Evolutionary conservation across 2,797 vertebrate genomes (phyloP).

Genomic region (Aulostomus chinensis): DNA sequence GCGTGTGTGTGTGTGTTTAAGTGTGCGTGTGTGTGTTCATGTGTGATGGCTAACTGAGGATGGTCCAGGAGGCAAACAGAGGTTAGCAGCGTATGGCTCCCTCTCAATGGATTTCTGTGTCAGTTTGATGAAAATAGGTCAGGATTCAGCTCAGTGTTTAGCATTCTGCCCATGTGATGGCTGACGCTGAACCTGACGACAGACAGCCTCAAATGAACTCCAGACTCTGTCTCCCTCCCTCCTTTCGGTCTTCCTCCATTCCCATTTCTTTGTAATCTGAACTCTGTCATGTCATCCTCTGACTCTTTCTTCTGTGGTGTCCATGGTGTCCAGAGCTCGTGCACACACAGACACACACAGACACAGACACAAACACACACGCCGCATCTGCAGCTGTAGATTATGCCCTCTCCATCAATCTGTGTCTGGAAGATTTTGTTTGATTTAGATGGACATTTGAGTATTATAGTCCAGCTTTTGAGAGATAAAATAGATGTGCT

Average conservation of each 20-base stretch:
- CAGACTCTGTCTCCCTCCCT: conserved; percentile 31
- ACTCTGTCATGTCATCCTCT: conserved; percentile 47
- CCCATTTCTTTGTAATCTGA: conserved; percentile 40
- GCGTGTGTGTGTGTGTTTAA: conserved; percentile 22
- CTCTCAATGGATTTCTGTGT: conserved; percentile 72
- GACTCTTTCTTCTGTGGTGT: conserved; percentile 16
- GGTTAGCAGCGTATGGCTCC: conserved; percentile 55
- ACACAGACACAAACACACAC: no score
- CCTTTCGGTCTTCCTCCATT: neutral
- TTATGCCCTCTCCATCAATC: conserved; percentile 30
- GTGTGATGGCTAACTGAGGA: conserved; percentile 49
- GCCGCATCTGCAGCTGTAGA: conserved; percentile 27
- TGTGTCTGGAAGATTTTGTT: conserved; percentile 36
- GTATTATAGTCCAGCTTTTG: conserved; percentile 23
- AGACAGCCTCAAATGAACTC: conserved; percentile 72
- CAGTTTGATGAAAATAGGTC: conserved; percentile 82
- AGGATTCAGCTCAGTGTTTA: conserved; percentile 73
- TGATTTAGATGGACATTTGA: conserved; percentile 50
- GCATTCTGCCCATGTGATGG: conserved; percentile 73
- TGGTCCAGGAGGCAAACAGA: conserved; percentile 42
- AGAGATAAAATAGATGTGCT: conserved; percentile 42
- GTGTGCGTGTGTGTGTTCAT: conserved; percentile 24
- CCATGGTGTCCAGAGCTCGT: conserved; percentile 11
- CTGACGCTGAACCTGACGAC: conserved; percentile 61
- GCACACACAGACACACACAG: conserved; percentile 2